phyloP scores from a whole-genome alignment of 2,113 vertebrate species.

The Proteles cristata region DNA sequence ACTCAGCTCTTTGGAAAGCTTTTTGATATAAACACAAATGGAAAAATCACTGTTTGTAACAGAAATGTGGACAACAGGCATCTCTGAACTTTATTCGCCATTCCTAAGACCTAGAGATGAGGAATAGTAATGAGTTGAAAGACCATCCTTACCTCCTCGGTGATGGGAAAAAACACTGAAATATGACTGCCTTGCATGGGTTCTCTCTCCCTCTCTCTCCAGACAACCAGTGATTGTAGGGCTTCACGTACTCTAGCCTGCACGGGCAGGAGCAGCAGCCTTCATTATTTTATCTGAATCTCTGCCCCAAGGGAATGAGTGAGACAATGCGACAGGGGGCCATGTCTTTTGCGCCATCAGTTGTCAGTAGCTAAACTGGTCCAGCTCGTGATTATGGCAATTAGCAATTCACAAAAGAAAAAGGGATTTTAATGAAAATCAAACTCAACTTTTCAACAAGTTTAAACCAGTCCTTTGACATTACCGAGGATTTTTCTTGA shows the following conservation, averaged over 20 bases:
- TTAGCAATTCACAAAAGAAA: background rate
- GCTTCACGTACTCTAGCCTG: background rate
- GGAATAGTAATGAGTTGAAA: background rate
- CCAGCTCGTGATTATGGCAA: background rate
- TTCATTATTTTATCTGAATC: background rate
- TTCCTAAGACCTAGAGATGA: background rate
- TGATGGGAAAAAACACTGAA: background rate
- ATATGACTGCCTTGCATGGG: background rate
- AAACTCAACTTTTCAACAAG: background rate
- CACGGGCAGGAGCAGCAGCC: background rate
- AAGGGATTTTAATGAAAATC: background rate
- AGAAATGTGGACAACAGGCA: background rate
- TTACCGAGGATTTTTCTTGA: background rate
- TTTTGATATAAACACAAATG: constrained; percentile 31
- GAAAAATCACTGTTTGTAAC: background rate
- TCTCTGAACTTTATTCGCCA: background rate
- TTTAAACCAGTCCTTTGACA: background rate
- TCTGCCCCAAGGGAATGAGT: background rate
- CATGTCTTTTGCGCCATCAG: background rate
- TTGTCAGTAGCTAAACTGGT: background rate
- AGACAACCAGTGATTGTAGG: background rate
- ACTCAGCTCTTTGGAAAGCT: background rate
- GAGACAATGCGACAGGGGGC: background rate
- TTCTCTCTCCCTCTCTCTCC: background rate
- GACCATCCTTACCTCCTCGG: background rate